phyloP scores from a whole-genome alignment of 2,797 vertebrate species.

The Falco novaeseelandiae region DNA sequence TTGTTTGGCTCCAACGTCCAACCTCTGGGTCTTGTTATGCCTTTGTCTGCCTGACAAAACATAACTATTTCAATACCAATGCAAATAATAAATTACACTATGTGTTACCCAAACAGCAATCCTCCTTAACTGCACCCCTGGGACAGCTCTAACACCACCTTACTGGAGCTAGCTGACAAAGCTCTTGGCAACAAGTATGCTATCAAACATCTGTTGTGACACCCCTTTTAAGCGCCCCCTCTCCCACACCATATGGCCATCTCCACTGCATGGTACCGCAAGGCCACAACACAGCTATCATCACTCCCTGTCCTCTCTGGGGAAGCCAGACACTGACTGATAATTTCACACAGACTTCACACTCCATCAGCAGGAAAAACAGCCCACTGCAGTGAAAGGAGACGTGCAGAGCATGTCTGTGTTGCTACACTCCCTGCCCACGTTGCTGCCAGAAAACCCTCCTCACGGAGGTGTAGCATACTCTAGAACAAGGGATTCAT shows the following conservation, averaged over 20 bases:
- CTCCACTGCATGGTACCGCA: accelerated
- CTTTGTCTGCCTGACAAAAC: neutral
- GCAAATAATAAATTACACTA: neutral
- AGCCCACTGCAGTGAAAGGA: neutral
- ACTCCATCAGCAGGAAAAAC: neutral
- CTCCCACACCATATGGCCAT: neutral
- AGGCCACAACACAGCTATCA: neutral
- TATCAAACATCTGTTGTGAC: neutral
- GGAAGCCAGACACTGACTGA: neutral
- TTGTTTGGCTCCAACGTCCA: neutral
- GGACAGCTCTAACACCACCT: neutral
- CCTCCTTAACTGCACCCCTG: neutral
- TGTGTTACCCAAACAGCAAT: neutral
- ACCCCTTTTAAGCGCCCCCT: neutral
- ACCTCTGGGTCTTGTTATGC: neutral
- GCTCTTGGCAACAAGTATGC: neutral
- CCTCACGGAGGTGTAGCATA: neutral
- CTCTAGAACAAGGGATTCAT: neutral
- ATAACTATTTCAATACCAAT: neutral
- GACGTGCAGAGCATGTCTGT: accelerated
- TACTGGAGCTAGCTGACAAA: neutral
- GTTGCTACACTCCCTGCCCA: neutral
- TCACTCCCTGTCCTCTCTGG: neutral
- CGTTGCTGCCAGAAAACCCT: neutral
- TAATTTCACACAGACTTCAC: slow-evolving; percentile 1